Percentiles rank a stretch among this genome's conserved stretches.
These are phyloP conservation scores for Mizuhopecten yessoensis DNA, from an alignment of 1,140 invertebrate species.

Conservation along the genomic window DNA sequence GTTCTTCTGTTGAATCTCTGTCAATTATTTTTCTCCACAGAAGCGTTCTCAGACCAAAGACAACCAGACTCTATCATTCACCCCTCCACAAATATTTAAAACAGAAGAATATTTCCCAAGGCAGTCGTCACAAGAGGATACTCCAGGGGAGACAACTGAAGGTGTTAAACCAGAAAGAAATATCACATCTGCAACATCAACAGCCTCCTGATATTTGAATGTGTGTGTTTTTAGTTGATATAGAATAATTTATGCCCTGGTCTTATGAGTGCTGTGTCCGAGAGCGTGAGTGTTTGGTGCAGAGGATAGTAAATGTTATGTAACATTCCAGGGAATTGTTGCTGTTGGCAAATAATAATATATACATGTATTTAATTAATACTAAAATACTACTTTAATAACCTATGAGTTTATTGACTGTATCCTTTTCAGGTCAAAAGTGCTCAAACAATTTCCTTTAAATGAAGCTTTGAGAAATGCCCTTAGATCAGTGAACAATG, in stretches of 20 bases:
- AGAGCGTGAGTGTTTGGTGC: no score
- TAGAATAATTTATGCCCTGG: neutral
- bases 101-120: constrained; percentile 59
- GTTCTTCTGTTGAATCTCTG: neutral
- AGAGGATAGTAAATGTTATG: no score
- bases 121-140: neutral
- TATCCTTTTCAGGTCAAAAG: no score
- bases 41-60: constrained; percentile 58
- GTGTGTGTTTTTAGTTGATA: neutral
- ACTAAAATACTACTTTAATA: no score
- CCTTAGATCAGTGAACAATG: no score
- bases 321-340: no score
- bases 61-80: constrained; percentile 49
- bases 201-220: neutral
- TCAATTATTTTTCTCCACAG: constrained; percentile 51
- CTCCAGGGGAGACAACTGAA: neutral
- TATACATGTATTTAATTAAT: no score
- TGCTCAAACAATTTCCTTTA: no score
- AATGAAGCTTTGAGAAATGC: no score
- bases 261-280: no score
- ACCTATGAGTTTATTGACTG: no score
- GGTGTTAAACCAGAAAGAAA: neutral
- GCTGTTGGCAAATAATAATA: no score
- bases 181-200: neutral
- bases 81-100: constrained; percentile 58